phyloP scores from a whole-genome alignment of 1,140 invertebrate species.

The Camponotus vicinus region DNA sequence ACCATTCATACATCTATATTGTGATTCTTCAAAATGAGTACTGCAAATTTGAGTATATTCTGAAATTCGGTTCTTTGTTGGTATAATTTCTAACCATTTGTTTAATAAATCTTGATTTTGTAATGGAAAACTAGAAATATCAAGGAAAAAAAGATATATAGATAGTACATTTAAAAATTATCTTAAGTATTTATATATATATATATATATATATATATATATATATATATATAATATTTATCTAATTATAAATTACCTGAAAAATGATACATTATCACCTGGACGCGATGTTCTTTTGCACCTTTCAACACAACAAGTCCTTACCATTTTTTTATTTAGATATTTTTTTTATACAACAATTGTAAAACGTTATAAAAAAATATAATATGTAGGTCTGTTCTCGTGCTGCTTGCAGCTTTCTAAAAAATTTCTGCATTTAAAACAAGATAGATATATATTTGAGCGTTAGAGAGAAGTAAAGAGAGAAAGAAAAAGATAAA shows the following conservation, averaged over 20 bases:
- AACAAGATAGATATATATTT: too few species aligned
- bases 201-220: not conserved
- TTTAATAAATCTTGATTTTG: slow-evolving; percentile 7
- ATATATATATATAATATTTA: too few species aligned
- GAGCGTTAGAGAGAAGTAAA: too few species aligned
- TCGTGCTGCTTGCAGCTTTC: too few species aligned
- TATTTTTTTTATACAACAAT: not conserved
- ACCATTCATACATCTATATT: not conserved
- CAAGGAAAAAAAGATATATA: not conserved
- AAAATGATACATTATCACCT: not conserved
- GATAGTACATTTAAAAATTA: not conserved
- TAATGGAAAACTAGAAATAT: not conserved
- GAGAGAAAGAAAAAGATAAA: too few species aligned
- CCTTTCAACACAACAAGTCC: not conserved
- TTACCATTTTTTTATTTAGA: not conserved
- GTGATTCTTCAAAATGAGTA: not conserved
- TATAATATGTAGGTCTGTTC: too few species aligned
- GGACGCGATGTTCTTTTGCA: not conserved
- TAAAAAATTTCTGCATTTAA: too few species aligned
- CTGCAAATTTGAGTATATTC: slow-evolving; percentile 1
- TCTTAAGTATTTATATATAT: not conserved
- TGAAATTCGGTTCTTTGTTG: not conserved
- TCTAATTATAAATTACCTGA: not conserved
- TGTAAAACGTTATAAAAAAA: too few species aligned
- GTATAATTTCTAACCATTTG: not conserved